These are phyloP conservation scores for Acridotheres tristis DNA, from an alignment of 2,797 vertebrate genomes.

Conservation along the genomic window DNA sequence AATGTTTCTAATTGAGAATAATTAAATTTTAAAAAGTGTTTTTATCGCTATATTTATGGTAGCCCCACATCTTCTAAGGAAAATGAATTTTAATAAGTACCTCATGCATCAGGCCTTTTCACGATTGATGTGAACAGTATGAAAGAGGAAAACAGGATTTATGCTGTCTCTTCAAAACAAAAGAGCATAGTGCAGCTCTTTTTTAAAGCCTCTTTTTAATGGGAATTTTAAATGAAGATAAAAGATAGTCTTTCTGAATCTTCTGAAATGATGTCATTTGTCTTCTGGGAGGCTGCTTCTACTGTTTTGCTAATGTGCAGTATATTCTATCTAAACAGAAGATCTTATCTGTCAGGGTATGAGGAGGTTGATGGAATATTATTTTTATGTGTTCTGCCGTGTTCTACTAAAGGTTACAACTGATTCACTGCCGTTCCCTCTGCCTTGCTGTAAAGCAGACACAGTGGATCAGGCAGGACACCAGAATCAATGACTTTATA, in stretches of 20 bases:
- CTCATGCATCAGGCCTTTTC: background rate
- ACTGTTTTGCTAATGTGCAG: background rate
- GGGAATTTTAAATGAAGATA: constrained; percentile 11
- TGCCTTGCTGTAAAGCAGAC: background rate
- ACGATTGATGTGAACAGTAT: background rate
- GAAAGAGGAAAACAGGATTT: constrained; percentile 35
- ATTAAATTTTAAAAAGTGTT: background rate
- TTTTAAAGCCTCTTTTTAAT: constrained; percentile 19
- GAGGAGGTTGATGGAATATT: background rate
- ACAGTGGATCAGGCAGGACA: background rate
- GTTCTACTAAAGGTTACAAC: background rate
- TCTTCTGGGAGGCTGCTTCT: constrained; percentile 1
- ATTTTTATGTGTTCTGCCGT: background rate
- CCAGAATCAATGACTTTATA: background rate
- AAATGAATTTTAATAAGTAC: constrained; percentile 1
- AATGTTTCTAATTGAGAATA: background rate
- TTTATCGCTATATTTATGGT: background rate
- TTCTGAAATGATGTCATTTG: constrained; percentile 29
- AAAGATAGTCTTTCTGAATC: constrained; percentile 21
- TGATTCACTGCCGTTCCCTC: background rate
- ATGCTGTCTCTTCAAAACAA: constrained; percentile 11
- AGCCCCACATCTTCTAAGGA: background rate
- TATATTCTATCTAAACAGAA: background rate
- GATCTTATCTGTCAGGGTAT: background rate
- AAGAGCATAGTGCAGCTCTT: constrained; percentile 10